Percentiles rank a stretch among this genome's conserved stretches.
Conservation (phyloP, 1,140 invertebrate species). For the Leptestheria dahalacensis region DNA sequence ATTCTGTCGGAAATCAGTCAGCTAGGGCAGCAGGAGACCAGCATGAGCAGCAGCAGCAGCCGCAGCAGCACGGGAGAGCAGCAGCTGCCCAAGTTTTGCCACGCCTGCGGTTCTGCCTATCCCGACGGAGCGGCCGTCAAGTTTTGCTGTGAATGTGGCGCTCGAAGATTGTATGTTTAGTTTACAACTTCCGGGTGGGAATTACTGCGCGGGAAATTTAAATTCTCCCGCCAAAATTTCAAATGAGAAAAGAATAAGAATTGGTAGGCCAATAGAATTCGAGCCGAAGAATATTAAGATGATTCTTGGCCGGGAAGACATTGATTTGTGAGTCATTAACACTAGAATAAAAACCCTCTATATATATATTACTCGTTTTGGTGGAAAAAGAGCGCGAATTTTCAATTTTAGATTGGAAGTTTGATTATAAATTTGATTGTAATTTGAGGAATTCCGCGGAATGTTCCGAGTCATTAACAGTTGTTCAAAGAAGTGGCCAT, state of each 20-base stretch:
- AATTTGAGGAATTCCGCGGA: too few species aligned
- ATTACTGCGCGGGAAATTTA: too few species aligned
- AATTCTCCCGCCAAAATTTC: not conserved
- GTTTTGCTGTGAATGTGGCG: constrained; percentile 13
- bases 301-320: not conserved
- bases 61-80: not conserved
- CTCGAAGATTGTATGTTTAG: constrained; percentile 8
- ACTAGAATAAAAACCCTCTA: too few species aligned
- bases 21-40: not conserved
- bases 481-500: too few species aligned
- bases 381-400: too few species aligned
- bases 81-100: constrained; percentile 9
- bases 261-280: not conserved
- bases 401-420: too few species aligned
- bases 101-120: constrained; percentile 11
- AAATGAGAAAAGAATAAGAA: not conserved
- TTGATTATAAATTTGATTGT: too few species aligned
- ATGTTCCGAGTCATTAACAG: too few species aligned
- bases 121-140: constrained; percentile 1
- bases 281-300: not conserved
- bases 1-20: constrained; percentile 11
- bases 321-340: not conserved
- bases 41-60: not conserved
- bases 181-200: too few species aligned
- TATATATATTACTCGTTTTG: too few species aligned